Evolutionary conservation across 2,113 vertebrate genomes (phyloP).

Genomic region (Indri indri): DNA sequence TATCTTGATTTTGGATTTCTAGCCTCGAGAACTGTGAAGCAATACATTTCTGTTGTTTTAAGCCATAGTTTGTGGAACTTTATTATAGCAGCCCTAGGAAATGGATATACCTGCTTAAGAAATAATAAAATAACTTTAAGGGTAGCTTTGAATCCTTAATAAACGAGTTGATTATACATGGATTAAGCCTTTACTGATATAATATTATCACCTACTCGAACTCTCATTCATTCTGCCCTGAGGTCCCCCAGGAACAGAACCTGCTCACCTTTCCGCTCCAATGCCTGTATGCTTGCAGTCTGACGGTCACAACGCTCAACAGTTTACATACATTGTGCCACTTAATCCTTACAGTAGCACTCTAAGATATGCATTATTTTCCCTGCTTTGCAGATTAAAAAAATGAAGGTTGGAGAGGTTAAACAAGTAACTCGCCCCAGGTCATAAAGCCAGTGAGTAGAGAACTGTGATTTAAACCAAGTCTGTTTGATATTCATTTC

Average conservation of each 20-base stretch:
- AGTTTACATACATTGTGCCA: not conserved
- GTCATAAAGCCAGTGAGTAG: constrained; percentile 20
- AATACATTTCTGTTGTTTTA: not conserved
- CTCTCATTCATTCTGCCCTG: not conserved
- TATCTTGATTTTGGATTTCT: not conserved
- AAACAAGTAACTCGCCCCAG: not conserved
- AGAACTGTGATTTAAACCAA: constrained; percentile 25
- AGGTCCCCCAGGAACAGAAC: not conserved
- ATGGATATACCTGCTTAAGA: not conserved
- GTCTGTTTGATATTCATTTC: constrained; percentile 53
- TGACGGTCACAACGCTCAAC: not conserved
- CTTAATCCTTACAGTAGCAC: not conserved
- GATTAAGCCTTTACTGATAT: not conserved
- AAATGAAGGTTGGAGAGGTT: not conserved
- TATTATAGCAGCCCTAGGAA: not conserved
- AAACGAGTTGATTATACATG: not conserved
- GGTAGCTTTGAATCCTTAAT: not conserved
- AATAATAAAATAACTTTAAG: not conserved
- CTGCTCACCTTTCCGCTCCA: not conserved
- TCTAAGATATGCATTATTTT: not conserved
- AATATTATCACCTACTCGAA: not conserved
- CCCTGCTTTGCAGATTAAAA: not conserved
- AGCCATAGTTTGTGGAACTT: not conserved
- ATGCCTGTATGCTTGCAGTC: not conserved
- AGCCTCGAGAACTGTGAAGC: not conserved